A percentile compares a stretch with the other conserved stretches of the same genome.
Conservation (phyloP, 2,797 vertebrate species). For the Enteromius unitaeniatus region DNA sequence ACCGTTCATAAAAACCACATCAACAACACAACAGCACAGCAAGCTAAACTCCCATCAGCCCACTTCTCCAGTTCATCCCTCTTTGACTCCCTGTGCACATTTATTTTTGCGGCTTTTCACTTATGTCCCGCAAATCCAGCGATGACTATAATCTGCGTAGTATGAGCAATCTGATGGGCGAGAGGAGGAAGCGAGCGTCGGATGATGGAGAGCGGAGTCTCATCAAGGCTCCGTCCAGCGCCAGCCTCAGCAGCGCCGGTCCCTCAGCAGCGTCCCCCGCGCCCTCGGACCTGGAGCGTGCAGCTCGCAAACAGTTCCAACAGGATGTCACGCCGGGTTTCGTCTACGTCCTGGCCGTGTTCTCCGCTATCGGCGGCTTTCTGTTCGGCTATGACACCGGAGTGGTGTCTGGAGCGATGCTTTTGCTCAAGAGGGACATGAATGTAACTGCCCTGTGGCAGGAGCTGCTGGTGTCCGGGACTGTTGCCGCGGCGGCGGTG, state of each 20-base stretch:
- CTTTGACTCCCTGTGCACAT: constrained; percentile 38
- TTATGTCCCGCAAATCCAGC: constrained; percentile 92
- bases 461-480: constrained; percentile 92
- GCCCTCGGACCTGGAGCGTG: constrained; percentile 89
- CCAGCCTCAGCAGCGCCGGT: constrained; percentile 81
- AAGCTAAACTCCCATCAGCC: background rate
- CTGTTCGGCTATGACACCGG: constrained; percentile 97
- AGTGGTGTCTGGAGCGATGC: constrained; percentile 95
- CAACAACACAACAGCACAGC: background rate
- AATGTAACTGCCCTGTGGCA: constrained; percentile 91
- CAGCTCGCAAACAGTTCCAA: constrained; percentile 94
- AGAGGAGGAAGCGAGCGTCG: constrained; percentile 85
- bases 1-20: constrained; percentile 10
- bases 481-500: constrained; percentile 91
- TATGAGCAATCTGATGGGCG: constrained; percentile 94
- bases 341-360: constrained; percentile 89
- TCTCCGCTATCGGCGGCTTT: constrained; percentile 95
- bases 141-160: constrained; percentile 96
- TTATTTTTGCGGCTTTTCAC: constrained; percentile 63
- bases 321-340: constrained; percentile 90
- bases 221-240: constrained; percentile 83
- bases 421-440: constrained; percentile 90
- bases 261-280: constrained; percentile 62
- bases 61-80: constrained; percentile 8
- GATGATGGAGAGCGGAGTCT: constrained; percentile 82